Base-by-base conservation (phyloP, 2,797 vertebrate species). In the Mustela erminea region DNA sequence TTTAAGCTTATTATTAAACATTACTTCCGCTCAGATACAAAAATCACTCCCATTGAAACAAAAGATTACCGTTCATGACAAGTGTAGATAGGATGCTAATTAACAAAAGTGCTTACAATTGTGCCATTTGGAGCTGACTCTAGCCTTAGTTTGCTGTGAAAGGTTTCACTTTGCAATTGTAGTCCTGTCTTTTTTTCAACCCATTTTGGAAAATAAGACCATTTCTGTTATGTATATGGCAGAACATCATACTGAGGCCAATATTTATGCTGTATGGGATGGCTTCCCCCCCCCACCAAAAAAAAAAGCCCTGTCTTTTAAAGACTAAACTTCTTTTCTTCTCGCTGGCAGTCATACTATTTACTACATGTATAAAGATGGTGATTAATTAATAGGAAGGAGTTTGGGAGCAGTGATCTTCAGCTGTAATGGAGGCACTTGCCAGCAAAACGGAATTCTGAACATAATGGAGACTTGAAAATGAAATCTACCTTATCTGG, bases 401-500 rank as follows among this genome's bases (percentile, higher is more conserved):
- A 86, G 85, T 92, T 72, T 83, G n/a, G 72, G 72, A 86, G 93
- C 21, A 83, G 66, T 82, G 35, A 78, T 92, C 66, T 92, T 97
- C 78, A 78, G 46, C 77, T 92, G 0, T 90, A 86, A 86, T 70
- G 41, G 43, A 90, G 41, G 35, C 95, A 92, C 72, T 93, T 95
- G 81, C 62, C 23, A 14, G 85, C 62, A 94, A 75, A 95, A 91
- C 54, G 54, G 58, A 93, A 41, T 90, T 95, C 85, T 82, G 70
- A 87, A 70, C 91, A 94, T 87, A 94, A 87, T 70, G 66, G 97
- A 96, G 82, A 80, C 81, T 97, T 95, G 54, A 97, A 96, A 97
- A 93, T 97, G 77, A 97, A 96, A 92, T 97, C 96, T 97, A 78
- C 81, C 72, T 95, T 97, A 96, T 97, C 94, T 86, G 35, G 90